phyloP scores from a whole-genome alignment of 35 echinoderm and acorn worm genomes.

The Apostichopus parvimensis region DNA sequence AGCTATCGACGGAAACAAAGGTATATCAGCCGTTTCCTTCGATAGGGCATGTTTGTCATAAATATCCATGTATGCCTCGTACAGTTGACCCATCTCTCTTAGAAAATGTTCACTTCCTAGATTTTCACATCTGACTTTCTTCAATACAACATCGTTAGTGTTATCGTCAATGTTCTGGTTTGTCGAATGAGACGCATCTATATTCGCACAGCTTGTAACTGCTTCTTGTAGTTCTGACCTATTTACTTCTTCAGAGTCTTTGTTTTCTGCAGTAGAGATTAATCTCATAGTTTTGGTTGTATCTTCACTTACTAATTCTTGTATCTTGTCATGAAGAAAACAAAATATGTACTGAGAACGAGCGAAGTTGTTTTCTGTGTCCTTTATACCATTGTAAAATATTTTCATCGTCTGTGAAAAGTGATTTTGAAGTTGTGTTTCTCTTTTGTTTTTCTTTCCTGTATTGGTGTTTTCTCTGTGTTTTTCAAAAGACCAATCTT shows the following conservation, averaged over 20 bases:
- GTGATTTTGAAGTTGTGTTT: not conserved
- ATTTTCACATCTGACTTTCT: not conserved
- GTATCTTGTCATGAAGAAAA: not conserved
- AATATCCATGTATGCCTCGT: not conserved
- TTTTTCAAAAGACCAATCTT: constrained; percentile 23
- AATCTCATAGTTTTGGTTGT: not conserved
- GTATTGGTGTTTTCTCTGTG: not conserved
- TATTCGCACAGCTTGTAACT: too few relatives aligned
- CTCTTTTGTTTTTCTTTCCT: not conserved
- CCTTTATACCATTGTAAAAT: not conserved
- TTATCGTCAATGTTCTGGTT: not conserved
- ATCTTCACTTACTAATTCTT: not conserved
- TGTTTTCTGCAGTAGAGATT: not conserved
- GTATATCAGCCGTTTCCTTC: not conserved
- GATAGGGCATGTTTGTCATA: not conserved
- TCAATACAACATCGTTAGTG: not conserved
- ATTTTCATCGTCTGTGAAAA: constrained; percentile 18
- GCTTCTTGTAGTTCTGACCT: too few relatives aligned
- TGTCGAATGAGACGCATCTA: not conserved
- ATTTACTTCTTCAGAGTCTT: not conserved
- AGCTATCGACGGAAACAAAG: not conserved
- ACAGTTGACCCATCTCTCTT: not conserved
- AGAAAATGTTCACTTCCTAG: constrained; percentile 4
- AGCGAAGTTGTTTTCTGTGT: not conserved
- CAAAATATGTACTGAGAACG: not conserved